Evolutionary conservation across 1,140 invertebrate species (phyloP), one percentile per base, ranked within the genome.

Genomic region (Macrobrachium rosenbergii): DNA sequence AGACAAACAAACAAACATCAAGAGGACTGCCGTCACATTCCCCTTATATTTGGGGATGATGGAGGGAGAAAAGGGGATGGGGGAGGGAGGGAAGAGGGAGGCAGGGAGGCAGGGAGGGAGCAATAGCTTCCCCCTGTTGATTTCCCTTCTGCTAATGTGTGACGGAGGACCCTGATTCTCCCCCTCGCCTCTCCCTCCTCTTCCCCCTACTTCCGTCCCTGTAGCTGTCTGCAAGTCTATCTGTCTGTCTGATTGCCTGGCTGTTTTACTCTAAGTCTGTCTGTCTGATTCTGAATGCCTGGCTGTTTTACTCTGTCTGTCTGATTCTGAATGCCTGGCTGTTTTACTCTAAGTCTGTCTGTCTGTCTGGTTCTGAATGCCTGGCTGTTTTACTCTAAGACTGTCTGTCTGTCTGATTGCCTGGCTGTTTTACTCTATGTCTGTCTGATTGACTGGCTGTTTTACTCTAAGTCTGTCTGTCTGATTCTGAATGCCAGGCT

Each of bases 211-310:
- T 28, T n/a, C 37, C 23, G 45, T n/a, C 73, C 23, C 43, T 28
- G 45, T 17, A 17, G 7, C 43, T n/a, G 37, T 16, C 45, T 77
- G 17, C 58, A 0, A 8, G 17, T 58, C 75, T 19, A 6, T 23
- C 19, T 5, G 8, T 23, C 45, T 58, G 43, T 45, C 16, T 58
- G 52, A 52, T n/a, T 78, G 5, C 17, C 12, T 17, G 43, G n/a
- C 28, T 52, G 16, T 67, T 64, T 82, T 21, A 10, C 23, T 78
- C 83, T 84, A 73, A 52, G 73, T 78, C 75, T 78, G 59, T 76
- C 72, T 64, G 69, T 63, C 72, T 76, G 58, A 43, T 59, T 76
- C 37, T 19, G n/a, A n/a, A n/a, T n/a, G n/a, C n/a, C n/a, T n/a
- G n/a, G n/a, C n/a, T n/a, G n/a, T n/a, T n/a, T n/a, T n/a, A n/a